phyloP scores from a whole-genome alignment of 1,140 invertebrate species.

The Octopus bimaculoides region DNA sequence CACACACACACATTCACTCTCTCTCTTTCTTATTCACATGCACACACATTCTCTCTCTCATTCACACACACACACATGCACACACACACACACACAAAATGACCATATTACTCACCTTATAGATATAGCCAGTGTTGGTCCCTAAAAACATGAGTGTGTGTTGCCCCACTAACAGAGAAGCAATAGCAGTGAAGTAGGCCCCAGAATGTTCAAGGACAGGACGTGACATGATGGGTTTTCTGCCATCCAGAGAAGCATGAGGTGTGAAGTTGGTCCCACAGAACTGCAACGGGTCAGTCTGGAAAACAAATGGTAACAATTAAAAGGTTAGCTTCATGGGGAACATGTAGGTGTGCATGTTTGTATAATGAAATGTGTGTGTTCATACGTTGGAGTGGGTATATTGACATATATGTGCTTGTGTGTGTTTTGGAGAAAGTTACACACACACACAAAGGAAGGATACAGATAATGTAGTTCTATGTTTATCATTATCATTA shows the following conservation, averaged over 20 bases:
- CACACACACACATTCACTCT: not conserved
- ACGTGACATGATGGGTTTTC: not conserved
- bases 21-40: no score
- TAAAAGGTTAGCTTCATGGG: no score
- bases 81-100: not conserved
- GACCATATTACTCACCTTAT: not conserved
- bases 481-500: no score
- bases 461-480: no score
- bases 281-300: not conserved
- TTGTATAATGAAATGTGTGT: no score
- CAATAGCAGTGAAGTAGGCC: constrained; percentile 7
- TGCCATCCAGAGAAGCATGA: constrained; percentile 13
- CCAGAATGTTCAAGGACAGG: constrained; percentile 11
- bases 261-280: constrained; percentile 3
- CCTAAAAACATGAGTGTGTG: not conserved
- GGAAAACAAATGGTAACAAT: not conserved
- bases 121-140: not conserved
- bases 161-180: not conserved
- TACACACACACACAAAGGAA: no score
- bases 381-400: no score
- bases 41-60: no score
- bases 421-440: no score
- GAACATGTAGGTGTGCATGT: no score
- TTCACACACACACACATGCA: not conserved
- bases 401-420: no score